phyloP scores from a whole-genome alignment of 2,888 invertebrate species.

The Halictus quadricinctus region DNA sequence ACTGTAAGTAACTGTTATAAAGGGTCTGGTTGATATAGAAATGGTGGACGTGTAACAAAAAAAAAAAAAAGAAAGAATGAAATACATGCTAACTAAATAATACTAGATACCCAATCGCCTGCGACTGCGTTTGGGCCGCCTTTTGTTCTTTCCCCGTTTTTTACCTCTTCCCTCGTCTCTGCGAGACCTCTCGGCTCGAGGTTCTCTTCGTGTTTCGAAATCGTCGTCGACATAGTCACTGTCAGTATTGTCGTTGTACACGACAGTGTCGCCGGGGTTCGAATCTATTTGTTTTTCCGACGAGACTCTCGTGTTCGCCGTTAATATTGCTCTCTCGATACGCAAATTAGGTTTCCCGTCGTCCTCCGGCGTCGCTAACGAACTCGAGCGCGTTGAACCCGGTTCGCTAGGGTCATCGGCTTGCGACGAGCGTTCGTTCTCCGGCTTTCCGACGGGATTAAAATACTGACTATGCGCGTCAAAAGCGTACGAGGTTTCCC shows the following conservation, averaged over 20 bases:
- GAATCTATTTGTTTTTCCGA: conserved; percentile 28
- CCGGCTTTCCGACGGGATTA: not conserved
- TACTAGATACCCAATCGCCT: conserved; percentile 78
- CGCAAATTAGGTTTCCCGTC: conserved; percentile 22
- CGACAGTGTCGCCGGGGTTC: not conserved
- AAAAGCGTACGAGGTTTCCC: conserved; percentile 13
- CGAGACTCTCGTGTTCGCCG: conserved; percentile 58
- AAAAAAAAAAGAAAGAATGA: not conserved
- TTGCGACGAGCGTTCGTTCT: not conserved
- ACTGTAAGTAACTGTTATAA: not conserved
- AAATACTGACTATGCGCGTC: not conserved
- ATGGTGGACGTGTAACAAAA: conserved; percentile 1
- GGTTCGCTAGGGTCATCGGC: not conserved
- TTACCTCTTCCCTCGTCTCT: conserved; percentile 79
- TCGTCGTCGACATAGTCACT: conserved; percentile 50
- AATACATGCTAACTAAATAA: conserved; percentile 52
- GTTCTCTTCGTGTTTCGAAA: conserved; percentile 64
- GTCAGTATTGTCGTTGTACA: conserved; percentile 19
- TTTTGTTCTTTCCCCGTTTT: conserved; percentile 76
- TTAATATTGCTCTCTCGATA: conserved; percentile 60
- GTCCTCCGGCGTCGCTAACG: not conserved
- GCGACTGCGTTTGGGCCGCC: conserved; percentile 79
- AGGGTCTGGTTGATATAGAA: not conserved
- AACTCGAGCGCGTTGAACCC: not conserved
- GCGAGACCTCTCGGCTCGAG: conserved; percentile 71